Percentiles rank a stretch among this genome's conserved stretches.
phyloP scores from a whole-genome alignment of 1,140 invertebrate genomes.

The Drosophila kikkawai region DNA sequence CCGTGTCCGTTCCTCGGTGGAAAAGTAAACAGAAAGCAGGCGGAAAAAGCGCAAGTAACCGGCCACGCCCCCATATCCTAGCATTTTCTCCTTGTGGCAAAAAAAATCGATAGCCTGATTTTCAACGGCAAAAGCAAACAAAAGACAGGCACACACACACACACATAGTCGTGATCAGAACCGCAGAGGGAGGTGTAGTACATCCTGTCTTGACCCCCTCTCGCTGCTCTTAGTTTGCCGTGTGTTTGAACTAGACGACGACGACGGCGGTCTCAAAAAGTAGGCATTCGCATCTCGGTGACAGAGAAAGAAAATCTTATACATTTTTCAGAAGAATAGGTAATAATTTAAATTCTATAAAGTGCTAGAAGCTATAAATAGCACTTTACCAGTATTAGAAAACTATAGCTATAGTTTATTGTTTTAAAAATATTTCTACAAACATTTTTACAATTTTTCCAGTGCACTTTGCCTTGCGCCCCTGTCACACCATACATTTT shows the following conservation, averaged over 20 bases:
- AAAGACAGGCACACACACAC: conserved; percentile 38
- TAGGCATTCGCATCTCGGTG: conserved; percentile 41
- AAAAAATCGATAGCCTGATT: conserved; percentile 65
- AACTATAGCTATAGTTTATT: too few relatives aligned
- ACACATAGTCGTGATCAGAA: conserved; percentile 5
- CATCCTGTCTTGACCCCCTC: conserved; percentile 16
- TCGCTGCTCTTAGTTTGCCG: not conserved
- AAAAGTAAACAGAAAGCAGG: conserved; percentile 41
- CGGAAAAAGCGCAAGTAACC: conserved; percentile 53
- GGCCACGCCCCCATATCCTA: conserved; percentile 27
- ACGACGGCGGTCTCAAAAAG: conserved; percentile 43
- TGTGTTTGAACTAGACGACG: conserved; percentile 46
- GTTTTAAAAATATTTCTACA: too few relatives aligned
- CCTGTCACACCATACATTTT: conserved; percentile 45
- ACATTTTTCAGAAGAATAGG: not conserved
- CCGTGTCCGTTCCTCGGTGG: conserved; percentile 5
- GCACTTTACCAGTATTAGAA: not conserved
- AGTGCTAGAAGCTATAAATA: not conserved
- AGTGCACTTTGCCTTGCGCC: conserved; percentile 7
- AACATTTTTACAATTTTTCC: not conserved
- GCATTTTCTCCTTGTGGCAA: conserved; percentile 1
- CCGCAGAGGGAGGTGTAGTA: not conserved
- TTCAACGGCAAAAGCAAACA: conserved; percentile 59
- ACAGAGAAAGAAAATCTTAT: not conserved
- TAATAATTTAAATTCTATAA: not conserved